Percentiles rank a stretch among this genome's conserved stretches.
Evolutionary conservation across 2,888 invertebrate genomes (phyloP).

Genomic region (Caprella mutica): DNA sequence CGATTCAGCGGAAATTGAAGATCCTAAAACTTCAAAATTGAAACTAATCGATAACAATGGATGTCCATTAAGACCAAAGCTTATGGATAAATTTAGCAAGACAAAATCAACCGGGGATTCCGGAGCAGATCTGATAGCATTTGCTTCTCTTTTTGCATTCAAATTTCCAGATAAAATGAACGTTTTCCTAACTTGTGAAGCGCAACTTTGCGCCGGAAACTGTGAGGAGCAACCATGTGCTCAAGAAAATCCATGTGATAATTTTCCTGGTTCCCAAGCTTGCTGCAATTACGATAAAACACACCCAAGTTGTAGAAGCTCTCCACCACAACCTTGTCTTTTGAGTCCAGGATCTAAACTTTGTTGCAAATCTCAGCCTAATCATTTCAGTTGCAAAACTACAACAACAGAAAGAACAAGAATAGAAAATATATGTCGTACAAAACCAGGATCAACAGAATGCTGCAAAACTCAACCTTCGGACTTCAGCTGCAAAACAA

Average conservation of each 20-base stretch:
- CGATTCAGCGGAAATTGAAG: slow-evolving; percentile 35
- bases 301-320: slow-evolving; percentile 40
- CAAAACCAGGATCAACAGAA: slow-evolving; percentile 10
- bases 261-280: not conserved
- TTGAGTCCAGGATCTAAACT: not conserved
- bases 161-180: slow-evolving; percentile 36
- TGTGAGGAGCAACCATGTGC: slow-evolving; percentile 32
- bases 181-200: slow-evolving; percentile 35
- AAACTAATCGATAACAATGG: slow-evolving; percentile 36
- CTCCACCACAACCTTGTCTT: not conserved
- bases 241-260: not conserved
- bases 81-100: slow-evolving; percentile 35
- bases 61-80: slow-evolving; percentile 36
- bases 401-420: slow-evolving; percentile 8
- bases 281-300: slow-evolving; percentile 36
- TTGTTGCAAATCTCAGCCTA: slow-evolving; percentile 32
- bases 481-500: slow-evolving; percentile 10
- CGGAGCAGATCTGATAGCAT: slow-evolving; percentile 35
- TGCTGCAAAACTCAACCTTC: slow-evolving; percentile 12
- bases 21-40: slow-evolving; percentile 32
- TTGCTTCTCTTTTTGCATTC: slow-evolving; percentile 35
- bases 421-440: slow-evolving; percentile 3
- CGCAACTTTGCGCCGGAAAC: slow-evolving; percentile 35
- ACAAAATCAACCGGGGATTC: slow-evolving; percentile 34
- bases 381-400: slow-evolving; percentile 39